Evolutionary conservation across 2,113 vertebrate genomes (phyloP).

Genomic region (Ovis aries): ARS-UI_Ramb_v3.0 NC_056059.1:85121001-85121500

Average conservation of each 20-base stretch:
- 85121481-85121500: neutral
- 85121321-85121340: neutral
- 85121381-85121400: no score
- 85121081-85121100: neutral
- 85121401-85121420: neutral
- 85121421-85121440: neutral
- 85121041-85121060: neutral
- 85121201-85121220: slow-evolving; percentile 28
- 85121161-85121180: neutral
- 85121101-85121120: neutral
- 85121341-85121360: neutral
- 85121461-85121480: no score
- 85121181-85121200: neutral
- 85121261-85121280: neutral
- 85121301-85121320: neutral
- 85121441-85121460: neutral
- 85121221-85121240: neutral
- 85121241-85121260: neutral
- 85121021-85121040: neutral
- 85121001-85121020: neutral
- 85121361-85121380: neutral
- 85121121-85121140: neutral
- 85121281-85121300: neutral
- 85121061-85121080: neutral
- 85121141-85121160: neutral